phyloP scores from a whole-genome alignment of 2,797 vertebrate species.

The Anguilla obscura region DNA sequence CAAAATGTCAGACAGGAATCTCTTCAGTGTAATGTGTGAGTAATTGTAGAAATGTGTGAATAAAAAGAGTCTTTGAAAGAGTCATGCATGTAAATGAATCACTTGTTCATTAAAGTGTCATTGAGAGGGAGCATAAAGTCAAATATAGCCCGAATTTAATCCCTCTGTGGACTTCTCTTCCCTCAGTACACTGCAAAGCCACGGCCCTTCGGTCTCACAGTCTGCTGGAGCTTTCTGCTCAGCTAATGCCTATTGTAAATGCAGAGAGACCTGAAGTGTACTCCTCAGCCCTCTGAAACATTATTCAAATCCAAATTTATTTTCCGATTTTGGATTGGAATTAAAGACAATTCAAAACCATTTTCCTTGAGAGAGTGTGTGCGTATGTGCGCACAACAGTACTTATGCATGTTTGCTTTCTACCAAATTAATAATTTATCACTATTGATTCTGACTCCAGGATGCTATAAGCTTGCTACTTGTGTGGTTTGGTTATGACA shows the following conservation, averaged over 20 bases:
- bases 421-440: neutral
- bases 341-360: neutral
- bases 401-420: neutral
- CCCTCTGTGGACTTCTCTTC: neutral
- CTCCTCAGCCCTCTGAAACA: neutral
- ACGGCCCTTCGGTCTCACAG: neutral
- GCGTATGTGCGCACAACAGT: neutral
- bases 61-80: neutral
- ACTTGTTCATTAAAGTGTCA: conserved; percentile 18
- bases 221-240: neutral
- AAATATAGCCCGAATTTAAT: neutral
- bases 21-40: neutral
- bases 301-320: neutral
- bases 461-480: neutral
- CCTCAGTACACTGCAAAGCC: neutral
- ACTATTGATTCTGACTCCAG: neutral
- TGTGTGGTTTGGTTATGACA: neutral
- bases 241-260: neutral
- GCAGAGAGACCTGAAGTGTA: neutral
- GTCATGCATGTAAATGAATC: neutral
- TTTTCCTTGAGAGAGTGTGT: neutral
- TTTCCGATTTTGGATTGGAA: neutral
- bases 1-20: neutral
- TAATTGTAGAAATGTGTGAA: neutral
- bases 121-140: neutral